Evolutionary conservation across 2,797 vertebrate genomes (phyloP).

Genomic region (Emys orbicularis): DNA sequence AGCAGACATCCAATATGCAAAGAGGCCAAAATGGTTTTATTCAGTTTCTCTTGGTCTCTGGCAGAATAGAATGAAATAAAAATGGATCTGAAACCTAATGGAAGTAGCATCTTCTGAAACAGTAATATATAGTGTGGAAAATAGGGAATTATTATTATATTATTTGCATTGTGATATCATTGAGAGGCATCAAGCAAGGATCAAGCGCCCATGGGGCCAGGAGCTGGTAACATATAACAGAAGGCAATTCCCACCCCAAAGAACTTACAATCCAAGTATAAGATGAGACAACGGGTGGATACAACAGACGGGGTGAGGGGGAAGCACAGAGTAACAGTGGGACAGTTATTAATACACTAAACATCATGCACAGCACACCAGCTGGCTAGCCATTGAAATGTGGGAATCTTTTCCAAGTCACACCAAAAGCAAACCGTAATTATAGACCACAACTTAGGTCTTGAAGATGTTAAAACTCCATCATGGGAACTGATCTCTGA

Average conservation of each 20-base stretch:
- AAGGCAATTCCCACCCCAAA: neutral
- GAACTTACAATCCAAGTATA: neutral
- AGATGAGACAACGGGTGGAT: neutral
- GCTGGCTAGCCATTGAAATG: neutral
- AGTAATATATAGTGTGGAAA: neutral
- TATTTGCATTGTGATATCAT: neutral
- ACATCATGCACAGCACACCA: neutral
- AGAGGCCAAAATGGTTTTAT: neutral
- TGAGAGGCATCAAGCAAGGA: neutral
- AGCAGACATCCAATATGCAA: neutral
- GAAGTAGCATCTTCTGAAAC: neutral
- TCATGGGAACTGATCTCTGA: neutral
- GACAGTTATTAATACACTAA: neutral
- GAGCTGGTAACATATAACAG: neutral
- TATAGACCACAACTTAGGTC: neutral
- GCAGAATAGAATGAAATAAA: neutral
- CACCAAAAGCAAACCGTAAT: neutral
- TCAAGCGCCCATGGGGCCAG: neutral
- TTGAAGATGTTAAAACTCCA: neutral
- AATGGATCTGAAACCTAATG: neutral
- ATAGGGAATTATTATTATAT: neutral
- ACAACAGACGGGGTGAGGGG: neutral
- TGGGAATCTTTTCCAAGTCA: neutral
- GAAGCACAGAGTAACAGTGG: neutral
- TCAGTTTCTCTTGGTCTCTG: neutral